Evolutionary conservation across 53 echinoderm and acorn worm genomes (phyloP).

Genomic region (Crossaster papposus): DNA sequence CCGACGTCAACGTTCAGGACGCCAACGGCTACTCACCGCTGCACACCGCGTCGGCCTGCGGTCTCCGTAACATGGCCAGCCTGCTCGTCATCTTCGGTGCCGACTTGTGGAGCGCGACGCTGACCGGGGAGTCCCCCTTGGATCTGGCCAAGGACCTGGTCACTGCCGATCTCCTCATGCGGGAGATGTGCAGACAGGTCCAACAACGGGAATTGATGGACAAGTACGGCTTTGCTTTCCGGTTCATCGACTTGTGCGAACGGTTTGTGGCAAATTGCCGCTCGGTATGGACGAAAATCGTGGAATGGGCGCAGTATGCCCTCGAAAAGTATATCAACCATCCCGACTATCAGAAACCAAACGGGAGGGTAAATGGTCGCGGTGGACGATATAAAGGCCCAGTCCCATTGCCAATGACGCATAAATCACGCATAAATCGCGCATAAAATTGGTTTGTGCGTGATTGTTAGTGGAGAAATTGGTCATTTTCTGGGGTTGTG

Average conservation of each 20-base stretch:
- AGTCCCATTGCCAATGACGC: too few species aligned
- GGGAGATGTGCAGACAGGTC: slow-evolving; percentile 81
- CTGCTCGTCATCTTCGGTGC: slow-evolving; percentile 82
- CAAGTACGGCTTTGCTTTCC: slow-evolving; percentile 80
- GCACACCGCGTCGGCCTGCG: slow-evolving; percentile 79
- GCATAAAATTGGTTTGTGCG: too few species aligned
- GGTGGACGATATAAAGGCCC: not conserved
- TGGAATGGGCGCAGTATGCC: slow-evolving; percentile 26
- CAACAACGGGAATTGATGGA: slow-evolving; percentile 74
- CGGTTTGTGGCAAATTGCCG: slow-evolving; percentile 23
- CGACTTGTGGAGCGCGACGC: slow-evolving; percentile 70
- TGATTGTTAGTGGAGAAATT: too few species aligned
- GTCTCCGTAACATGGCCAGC: slow-evolving; percentile 82
- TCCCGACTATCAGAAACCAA: not conserved
- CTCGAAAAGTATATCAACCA: slow-evolving; percentile 3
- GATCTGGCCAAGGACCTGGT: slow-evolving; percentile 85
- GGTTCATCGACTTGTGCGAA: slow-evolving; percentile 78
- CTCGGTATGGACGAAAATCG: not conserved
- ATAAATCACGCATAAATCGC: too few species aligned
- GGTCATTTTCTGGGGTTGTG: too few species aligned
- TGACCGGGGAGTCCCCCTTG: slow-evolving; percentile 76
- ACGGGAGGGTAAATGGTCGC: not conserved
- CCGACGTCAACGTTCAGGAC: slow-evolving; percentile 80
- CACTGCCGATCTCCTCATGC: slow-evolving; percentile 74
- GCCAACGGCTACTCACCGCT: slow-evolving; percentile 81